A percentile compares a stretch with the other conserved stretches of the same genome.
Evolutionary conservation across 2,888 invertebrate genomes (phyloP).

Genomic region (Caenorhabditis japonica): DNA sequence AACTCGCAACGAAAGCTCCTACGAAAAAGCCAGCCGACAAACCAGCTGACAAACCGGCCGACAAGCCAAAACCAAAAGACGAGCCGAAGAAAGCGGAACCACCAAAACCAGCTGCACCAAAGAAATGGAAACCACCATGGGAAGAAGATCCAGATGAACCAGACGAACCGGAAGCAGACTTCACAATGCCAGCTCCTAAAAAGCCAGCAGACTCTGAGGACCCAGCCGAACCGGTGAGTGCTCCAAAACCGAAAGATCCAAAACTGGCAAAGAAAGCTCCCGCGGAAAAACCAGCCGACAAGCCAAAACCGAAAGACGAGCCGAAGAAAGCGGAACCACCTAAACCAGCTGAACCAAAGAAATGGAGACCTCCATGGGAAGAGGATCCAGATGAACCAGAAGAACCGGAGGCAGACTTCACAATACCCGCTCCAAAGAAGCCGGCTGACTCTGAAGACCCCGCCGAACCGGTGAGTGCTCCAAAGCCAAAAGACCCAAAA

Average conservation of each 20-base stretch:
- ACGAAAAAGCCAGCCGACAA: no score
- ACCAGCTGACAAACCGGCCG: constrained; percentile 13
- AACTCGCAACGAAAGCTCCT: constrained; percentile 24
- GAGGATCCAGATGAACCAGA: constrained; percentile 46
- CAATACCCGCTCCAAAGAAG: constrained; percentile 25
- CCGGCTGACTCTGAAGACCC: constrained; percentile 49
- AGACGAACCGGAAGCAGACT: constrained; percentile 57
- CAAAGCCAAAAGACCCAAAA: constrained; percentile 45
- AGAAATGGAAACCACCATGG: constrained; percentile 35
- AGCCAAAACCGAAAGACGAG: constrained; percentile 9
- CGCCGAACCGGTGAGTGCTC: constrained; percentile 21
- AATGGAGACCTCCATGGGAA: constrained; percentile 52
- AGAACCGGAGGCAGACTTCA: constrained; percentile 46
- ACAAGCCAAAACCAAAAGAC: constrained; percentile 28
- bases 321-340: constrained; percentile 30
- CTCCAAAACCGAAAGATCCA: constrained; percentile 43
- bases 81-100: constrained; percentile 28
- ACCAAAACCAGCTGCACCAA: constrained; percentile 34
- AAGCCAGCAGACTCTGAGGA: constrained; percentile 32
- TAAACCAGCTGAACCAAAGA: constrained; percentile 46
- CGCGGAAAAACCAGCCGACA: constrained; percentile 8
- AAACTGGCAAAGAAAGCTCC: constrained; percentile 37
- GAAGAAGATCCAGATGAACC: constrained; percentile 2
- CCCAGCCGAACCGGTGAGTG: constrained; percentile 45
- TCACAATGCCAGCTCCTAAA: constrained; percentile 42